Evolutionary conservation across 2,113 vertebrate species (phyloP).

Genomic region (Rhinoderma darwinii): DNA sequence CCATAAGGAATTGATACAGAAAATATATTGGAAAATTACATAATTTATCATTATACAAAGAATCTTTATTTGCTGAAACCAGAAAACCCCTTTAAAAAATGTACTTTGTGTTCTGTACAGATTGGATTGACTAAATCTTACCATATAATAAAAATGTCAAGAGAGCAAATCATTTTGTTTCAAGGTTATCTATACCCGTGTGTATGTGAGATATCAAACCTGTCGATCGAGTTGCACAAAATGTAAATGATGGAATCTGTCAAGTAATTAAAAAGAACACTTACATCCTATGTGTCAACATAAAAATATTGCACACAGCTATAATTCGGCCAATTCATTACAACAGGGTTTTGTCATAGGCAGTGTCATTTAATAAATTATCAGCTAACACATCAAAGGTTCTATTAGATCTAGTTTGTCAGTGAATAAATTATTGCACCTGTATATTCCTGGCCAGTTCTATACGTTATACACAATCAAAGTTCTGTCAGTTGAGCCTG

Average conservation of each 20-base stretch:
- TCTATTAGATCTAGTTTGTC: not conserved
- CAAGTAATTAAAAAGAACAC: slow-evolving; percentile 19
- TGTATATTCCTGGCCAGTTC: too few species aligned
- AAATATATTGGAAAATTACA: too few species aligned
- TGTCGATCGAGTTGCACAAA: not conserved
- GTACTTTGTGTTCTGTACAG: too few species aligned
- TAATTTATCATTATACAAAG: too few species aligned
- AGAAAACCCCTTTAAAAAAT: too few species aligned
- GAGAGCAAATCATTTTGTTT: too few species aligned
- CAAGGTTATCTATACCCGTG: not conserved
- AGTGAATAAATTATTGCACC: not conserved
- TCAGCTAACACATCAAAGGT: not conserved
- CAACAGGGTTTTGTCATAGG: not conserved
- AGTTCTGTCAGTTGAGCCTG: too few species aligned
- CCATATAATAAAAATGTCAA: too few species aligned
- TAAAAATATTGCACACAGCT: not conserved
- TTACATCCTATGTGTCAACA: not conserved
- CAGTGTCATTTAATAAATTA: not conserved
- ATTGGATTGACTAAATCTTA: too few species aligned
- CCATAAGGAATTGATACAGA: too few species aligned
- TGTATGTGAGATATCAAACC: not conserved
- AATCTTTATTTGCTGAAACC: too few species aligned
- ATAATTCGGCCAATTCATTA: not conserved
- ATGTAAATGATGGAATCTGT: slow-evolving; percentile 21
- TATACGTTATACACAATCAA: too few species aligned